phyloP scores from a whole-genome alignment of 2,113 vertebrate species.

The Urocitellus parryii region DNA sequence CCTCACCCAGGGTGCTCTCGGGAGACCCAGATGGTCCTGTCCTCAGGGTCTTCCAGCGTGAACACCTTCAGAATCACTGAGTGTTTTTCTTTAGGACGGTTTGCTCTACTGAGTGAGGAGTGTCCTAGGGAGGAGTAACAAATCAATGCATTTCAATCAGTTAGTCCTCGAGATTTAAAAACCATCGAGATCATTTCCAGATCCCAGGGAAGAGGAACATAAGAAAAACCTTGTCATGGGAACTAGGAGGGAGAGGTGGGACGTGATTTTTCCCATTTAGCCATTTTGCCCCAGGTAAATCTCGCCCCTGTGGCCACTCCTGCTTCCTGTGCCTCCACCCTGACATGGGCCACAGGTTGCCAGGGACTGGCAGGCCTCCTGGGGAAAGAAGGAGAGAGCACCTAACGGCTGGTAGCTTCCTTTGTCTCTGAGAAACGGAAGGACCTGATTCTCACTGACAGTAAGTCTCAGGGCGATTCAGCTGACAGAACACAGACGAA shows the following conservation, averaged over 20 bases:
- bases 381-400: not conserved
- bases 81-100: not conserved
- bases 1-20: not conserved
- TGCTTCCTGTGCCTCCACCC: not conserved
- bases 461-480: not conserved
- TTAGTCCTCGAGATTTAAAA: not conserved
- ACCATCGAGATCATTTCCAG: not conserved
- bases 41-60: not conserved
- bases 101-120: not conserved
- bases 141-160: not conserved
- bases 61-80: not conserved
- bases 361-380: not conserved
- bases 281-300: not conserved
- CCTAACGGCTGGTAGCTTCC: not conserved
- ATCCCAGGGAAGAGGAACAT: not conserved
- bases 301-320: accelerated
- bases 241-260: not conserved
- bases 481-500: not conserved
- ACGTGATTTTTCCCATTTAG: accelerated
- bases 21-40: not conserved
- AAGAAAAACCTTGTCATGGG: no score
- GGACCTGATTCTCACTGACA: not conserved
- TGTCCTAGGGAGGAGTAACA: not conserved
- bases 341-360: not conserved
- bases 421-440: not conserved